Conservation (phyloP, 2,797 vertebrate genomes). For the Buceros bicornis region DNA sequence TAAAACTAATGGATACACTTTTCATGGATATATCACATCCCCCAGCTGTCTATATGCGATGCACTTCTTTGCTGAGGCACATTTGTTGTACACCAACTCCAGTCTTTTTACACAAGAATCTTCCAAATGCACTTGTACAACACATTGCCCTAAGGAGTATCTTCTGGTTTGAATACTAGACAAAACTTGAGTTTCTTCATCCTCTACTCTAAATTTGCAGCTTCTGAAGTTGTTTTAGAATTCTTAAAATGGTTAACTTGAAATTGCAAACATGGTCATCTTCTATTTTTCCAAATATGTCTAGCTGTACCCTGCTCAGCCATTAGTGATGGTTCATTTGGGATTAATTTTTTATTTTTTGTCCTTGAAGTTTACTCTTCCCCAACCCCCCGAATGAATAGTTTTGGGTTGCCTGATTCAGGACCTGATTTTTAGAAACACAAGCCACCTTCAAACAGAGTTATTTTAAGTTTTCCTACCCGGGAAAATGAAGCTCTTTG, state of each 20-base stretch:
- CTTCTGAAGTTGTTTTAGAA: neutral
- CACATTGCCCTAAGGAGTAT: neutral
- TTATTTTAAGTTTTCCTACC: neutral
- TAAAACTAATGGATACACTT: neutral
- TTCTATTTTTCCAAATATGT: neutral
- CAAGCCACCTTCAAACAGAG: neutral
- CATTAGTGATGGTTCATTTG: neutral
- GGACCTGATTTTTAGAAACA: neutral
- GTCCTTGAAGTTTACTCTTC: neutral
- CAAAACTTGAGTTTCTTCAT: neutral
- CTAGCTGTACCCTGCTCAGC: neutral
- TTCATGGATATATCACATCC: neutral
- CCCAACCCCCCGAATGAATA: rapidly evolving
- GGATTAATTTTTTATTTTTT: neutral
- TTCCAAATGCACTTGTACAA: neutral
- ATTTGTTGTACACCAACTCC: neutral
- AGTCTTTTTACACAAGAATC: neutral
- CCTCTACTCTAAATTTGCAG: neutral
- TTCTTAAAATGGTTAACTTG: neutral
- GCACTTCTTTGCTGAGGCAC: neutral
- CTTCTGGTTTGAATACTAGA: neutral
- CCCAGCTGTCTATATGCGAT: neutral
- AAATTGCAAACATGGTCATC: neutral
- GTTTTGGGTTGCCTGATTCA: neutral
- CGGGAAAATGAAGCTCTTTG: neutral